Conservation (phyloP, 1,140 invertebrate species). For the Macrosteles quadrilineatus region DNA sequence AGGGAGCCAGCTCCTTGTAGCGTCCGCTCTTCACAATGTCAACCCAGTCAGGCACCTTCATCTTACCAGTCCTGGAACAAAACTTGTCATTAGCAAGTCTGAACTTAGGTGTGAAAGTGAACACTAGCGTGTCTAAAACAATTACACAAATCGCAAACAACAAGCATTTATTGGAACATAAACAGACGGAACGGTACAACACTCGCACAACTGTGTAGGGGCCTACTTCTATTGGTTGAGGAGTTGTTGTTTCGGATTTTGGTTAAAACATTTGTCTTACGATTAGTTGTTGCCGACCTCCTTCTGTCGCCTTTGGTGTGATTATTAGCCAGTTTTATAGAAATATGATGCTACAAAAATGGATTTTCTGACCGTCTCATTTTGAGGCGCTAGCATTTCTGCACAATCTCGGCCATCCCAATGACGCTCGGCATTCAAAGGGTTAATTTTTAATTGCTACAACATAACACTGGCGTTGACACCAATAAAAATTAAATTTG, state of each 20-base stretch:
- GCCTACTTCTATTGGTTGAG: not conserved
- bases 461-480: too few relatives aligned
- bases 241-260: not conserved
- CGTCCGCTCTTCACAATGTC: slow-evolving; percentile 94
- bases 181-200: not conserved
- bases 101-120: slow-evolving; percentile 2
- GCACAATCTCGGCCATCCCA: too few relatives aligned
- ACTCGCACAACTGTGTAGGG: not conserved
- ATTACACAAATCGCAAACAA: slow-evolving; percentile 7
- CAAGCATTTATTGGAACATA: not conserved
- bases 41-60: slow-evolving; percentile 96
- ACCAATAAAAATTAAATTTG: too few relatives aligned
- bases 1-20: slow-evolving; percentile 96
- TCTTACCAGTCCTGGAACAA: slow-evolving; percentile 85
- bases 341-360: too few relatives aligned
- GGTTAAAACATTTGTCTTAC: not conserved
- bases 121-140: not conserved
- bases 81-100: slow-evolving; percentile 26
- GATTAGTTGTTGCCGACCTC: too few relatives aligned
- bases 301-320: too few relatives aligned
- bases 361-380: too few relatives aligned
- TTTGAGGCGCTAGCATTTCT: too few relatives aligned
- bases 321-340: too few relatives aligned
- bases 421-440: too few relatives aligned
- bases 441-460: too few relatives aligned